Evolutionary conservation across 2,888 invertebrate species (phyloP), one percentile per base, ranked within the genome.

Genomic region (Nycteola revayana): DNA sequence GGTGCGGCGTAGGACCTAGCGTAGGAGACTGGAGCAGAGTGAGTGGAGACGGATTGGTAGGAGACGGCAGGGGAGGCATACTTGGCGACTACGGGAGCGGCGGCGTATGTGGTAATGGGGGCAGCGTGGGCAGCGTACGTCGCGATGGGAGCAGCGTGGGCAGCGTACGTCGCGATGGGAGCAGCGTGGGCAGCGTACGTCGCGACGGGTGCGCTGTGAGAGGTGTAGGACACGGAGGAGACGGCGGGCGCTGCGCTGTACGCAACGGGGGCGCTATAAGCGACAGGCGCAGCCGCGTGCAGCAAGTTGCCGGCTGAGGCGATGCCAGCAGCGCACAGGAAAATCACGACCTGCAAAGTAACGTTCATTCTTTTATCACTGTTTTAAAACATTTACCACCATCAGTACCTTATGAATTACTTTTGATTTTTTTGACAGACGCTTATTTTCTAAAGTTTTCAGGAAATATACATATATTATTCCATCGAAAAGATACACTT

Each of bases 251-350:
- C 66, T 22, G 89, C 81, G 42, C 64, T 75, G 56, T 63, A 62
- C 18, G 82, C 74, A 27, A 83, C 66, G 8, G 78, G 78, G 11
- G 79, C 80, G 28, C 80, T 14, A 35, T 90, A 90, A 1, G 79
- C 68, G 9, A 78, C 61, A 0, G 75, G 75, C 0, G 43, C 48
- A 14, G 77, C 79, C 10, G 71, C 79, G 37, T 85, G 81, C n/a
- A 79, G 68, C n/a, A 92, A 67, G 53, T 88, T 66, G 45, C 93
- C 93, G 33, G 92, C 92, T 62, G 89, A 89, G 59, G 90, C 91
- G 47, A 90, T 83, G 56, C 91, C 90, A 74, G 91, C 87, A 57
- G 88, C 79, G 65, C 91, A 89, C 64, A 89, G 80, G 63, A 93
- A 73, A 34, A 91, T 71, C 51, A 92, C 65, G 46, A 91, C 77